Evolutionary conservation across 1,140 invertebrate species (phyloP).

Genomic region (Pogonognathellus flavescens): DNA sequence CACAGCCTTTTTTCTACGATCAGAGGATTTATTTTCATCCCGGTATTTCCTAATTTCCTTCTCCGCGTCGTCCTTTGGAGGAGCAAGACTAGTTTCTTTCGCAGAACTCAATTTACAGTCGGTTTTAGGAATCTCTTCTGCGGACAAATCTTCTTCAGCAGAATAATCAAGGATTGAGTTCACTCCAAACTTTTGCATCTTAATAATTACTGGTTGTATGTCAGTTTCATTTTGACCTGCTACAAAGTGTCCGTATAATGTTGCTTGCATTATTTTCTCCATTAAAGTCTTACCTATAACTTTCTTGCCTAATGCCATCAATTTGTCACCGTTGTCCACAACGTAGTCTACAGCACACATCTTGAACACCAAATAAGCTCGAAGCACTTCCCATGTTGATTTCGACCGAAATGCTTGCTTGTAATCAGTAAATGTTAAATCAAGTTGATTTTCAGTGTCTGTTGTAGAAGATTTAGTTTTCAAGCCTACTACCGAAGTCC

Average conservation of each 20-base stretch:
- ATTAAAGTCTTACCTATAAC: slow-evolving; percentile 89
- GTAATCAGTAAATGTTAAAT: slow-evolving; percentile 81
- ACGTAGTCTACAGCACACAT: slow-evolving; percentile 90
- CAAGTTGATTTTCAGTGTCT: slow-evolving; percentile 74
- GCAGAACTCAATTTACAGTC: slow-evolving; percentile 84
- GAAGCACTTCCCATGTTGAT: slow-evolving; percentile 90
- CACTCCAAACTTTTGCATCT: slow-evolving; percentile 93
- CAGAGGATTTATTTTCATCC: slow-evolving; percentile 93
- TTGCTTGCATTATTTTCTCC: slow-evolving; percentile 88
- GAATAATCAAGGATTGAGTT: slow-evolving; percentile 99
- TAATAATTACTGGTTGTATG: slow-evolving; percentile 86
- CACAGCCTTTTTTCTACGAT: slow-evolving; percentile 92
- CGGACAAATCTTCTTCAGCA: slow-evolving; percentile 95
- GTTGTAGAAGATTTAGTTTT: not conserved
- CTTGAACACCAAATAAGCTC: slow-evolving; percentile 93
- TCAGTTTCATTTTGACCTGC: slow-evolving; percentile 91
- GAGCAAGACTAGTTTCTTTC: not conserved
- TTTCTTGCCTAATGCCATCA: slow-evolving; percentile 86
- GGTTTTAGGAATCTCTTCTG: slow-evolving; percentile 87
- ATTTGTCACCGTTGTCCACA: slow-evolving; percentile 94
- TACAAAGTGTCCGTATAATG: slow-evolving; percentile 99
- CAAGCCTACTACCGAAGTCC: not conserved
- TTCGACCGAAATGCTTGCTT: slow-evolving; percentile 80
- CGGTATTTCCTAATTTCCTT: slow-evolving; percentile 80
- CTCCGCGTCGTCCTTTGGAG: not conserved